Base-by-base conservation (phyloP, 2,888 invertebrate genomes). In the Sialis lutaria region DNA sequence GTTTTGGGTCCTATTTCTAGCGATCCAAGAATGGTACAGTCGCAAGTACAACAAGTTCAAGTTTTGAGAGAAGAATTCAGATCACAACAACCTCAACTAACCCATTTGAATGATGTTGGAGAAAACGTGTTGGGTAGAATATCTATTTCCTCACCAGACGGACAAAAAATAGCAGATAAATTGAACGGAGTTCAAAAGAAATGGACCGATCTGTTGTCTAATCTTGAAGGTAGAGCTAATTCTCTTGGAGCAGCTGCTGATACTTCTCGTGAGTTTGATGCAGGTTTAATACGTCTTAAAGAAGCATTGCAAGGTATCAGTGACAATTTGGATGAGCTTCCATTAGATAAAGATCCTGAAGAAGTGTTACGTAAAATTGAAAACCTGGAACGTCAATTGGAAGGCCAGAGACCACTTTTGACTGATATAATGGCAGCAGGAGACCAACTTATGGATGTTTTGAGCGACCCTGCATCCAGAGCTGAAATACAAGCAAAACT, bases 1-100 rank as follows among this genome's bases (percentile, higher is more conserved):
- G 95, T 93, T 0, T 70, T 97, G 0, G 96, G 96, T 12, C 95
- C 95, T 1, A 92, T 97, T 57, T 92, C 93, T 0, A 88, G 92
- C 0, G 96, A 97, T 65, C 90, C 93, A 1, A 74, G 92, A 47
- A 88, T 95, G 83, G 90, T 95, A 3, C 87, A 90, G 60, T 91
- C 89, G 35, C 96, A 96, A 73, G 87, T 93, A 12, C 91, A 93
- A 60, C 92, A 92, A 73, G 84, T 87, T 3, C 85, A 92, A 73
- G 92, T 96, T 1, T 72, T 97, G 43, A 79, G 93, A 50, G 96
- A 96, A 63, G 96, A 97, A 68, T 87, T 95, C 73, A 77, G 89
- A 50, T 81, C 85, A 0, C 93, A 96, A 63, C 89, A 93, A 60
- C 90, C 92, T 0, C 86, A 90, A 55, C 67, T 95, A 50, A 79